Conservation (phyloP, 2,888 invertebrate genomes). For the Cephus pulcher region DNA sequence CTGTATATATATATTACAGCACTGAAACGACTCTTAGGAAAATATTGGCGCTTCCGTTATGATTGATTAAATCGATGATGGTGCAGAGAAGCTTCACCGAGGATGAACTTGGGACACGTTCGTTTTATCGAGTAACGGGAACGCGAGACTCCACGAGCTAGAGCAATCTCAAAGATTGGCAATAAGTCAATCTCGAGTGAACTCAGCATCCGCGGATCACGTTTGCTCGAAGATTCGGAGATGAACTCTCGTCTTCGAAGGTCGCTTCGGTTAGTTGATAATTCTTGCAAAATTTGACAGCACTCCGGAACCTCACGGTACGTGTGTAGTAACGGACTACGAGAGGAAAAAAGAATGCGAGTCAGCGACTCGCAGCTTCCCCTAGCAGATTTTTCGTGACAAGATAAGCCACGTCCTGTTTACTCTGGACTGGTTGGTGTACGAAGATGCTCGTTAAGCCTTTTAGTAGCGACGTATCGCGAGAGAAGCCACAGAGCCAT, state of each 20-base stretch:
- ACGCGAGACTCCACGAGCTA: not conserved
- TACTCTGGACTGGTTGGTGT: slow-evolving; percentile 48
- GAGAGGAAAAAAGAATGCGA: slow-evolving; percentile 29
- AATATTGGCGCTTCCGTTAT: no score
- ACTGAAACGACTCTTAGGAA: no score
- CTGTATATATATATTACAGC: no score
- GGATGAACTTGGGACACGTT: not conserved
- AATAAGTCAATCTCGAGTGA: not conserved
- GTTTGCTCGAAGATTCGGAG: not conserved
- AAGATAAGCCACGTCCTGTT: slow-evolving; percentile 67
- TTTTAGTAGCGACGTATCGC: slow-evolving; percentile 62
- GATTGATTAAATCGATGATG: no score
- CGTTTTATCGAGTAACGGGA: not conserved
- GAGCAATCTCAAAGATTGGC: not conserved
- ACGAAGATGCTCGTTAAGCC: slow-evolving; percentile 66
- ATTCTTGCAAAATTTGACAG: not conserved
- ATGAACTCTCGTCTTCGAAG: not conserved
- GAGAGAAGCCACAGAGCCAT: slow-evolving; percentile 57
- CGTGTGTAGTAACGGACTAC: slow-evolving; percentile 40
- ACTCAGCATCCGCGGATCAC: not conserved
- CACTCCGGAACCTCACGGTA: slow-evolving; percentile 22
- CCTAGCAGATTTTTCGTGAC: slow-evolving; percentile 64
- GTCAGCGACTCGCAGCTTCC: slow-evolving; percentile 42
- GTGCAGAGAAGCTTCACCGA: not conserved
- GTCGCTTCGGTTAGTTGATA: not conserved